Evolutionary conservation across 1,140 invertebrate genomes (phyloP).

Genomic region (Caenorhabditis remanei): DNA sequence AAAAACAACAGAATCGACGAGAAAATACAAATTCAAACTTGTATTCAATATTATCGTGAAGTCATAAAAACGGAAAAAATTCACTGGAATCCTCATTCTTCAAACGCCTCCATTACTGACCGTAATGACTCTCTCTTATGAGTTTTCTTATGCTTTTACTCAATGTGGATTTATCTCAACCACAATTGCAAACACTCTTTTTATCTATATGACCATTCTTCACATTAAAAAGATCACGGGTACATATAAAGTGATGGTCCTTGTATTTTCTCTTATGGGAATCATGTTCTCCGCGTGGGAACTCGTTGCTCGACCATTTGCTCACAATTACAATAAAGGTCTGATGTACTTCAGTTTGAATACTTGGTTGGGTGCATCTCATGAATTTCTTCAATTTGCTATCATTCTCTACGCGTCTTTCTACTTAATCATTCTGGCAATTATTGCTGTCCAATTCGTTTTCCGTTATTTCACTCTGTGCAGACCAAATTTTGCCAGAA

Average conservation of each 20-base stretch:
- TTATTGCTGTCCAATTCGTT: slow-evolving; percentile 26
- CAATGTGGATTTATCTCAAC: not conserved
- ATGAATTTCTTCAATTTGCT: not conserved
- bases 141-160: slow-evolving; percentile 2
- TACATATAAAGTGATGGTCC: slow-evolving; percentile 2
- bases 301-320: slow-evolving; percentile 18
- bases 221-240: slow-evolving; percentile 1
- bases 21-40: slow-evolving; percentile 12
- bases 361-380: not conserved
- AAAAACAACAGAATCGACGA: not conserved
- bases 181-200: not conserved
- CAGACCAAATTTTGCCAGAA: not conserved
- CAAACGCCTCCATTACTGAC: not conserved
- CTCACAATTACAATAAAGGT: slow-evolving; percentile 1
- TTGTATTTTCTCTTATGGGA: not conserved
- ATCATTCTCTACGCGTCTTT: not conserved
- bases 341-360: slow-evolving; percentile 11
- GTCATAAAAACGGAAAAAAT: not conserved
- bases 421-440: not conserved
- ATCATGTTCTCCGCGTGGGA: not conserved
- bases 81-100: not conserved
- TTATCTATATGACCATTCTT: not conserved
- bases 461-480: slow-evolving; percentile 19
- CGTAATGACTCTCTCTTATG: not conserved
- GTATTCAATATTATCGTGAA: slow-evolving; percentile 3